phyloP scores from a whole-genome alignment of 2,797 vertebrate species.

The Semaprochilodus insignis region DNA sequence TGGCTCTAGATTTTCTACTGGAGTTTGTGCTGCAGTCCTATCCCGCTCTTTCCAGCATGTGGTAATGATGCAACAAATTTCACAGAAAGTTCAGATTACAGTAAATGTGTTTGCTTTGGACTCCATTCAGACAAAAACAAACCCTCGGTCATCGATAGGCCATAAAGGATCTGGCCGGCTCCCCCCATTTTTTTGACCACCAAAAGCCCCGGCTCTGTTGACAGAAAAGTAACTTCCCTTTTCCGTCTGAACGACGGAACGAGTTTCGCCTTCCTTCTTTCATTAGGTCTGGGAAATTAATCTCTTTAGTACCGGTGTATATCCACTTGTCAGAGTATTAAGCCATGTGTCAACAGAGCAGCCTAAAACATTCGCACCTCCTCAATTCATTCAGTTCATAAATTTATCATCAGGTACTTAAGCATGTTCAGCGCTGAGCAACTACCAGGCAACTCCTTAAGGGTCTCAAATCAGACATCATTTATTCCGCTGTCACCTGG shows the following conservation, averaged over 20 bases:
- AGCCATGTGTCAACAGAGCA: conserved; percentile 56
- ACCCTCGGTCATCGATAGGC: conserved; percentile 50
- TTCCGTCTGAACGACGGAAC: conserved; percentile 31
- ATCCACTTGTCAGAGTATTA: conserved; percentile 42
- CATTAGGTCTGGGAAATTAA: conserved; percentile 39
- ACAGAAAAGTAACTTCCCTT: conserved; percentile 57
- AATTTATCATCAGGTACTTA: conserved; percentile 57
- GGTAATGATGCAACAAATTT: conserved; percentile 59
- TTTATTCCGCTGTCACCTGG: not conserved
- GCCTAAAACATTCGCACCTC: conserved; percentile 53
- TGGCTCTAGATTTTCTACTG: not conserved
- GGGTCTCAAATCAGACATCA: not conserved
- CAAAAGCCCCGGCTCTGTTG: conserved; percentile 54
- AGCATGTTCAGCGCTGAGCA: conserved; percentile 7
- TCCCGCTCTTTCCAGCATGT: conserved; percentile 37
- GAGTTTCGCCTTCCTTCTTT: conserved; percentile 33
- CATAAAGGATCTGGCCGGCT: conserved; percentile 53
- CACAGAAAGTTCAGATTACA: conserved; percentile 61
- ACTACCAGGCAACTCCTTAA: not conserved
- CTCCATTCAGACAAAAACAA: conserved; percentile 59
- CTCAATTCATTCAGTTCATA: conserved; percentile 46
- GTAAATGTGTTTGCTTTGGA: conserved; percentile 70
- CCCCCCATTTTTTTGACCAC: conserved; percentile 50
- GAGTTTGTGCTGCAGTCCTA: conserved; percentile 20
- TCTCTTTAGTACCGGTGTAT: conserved; percentile 35